Evolutionary conservation across 2,888 invertebrate genomes (phyloP), one percentile per base, ranked within the genome.

Genomic region (Agrochola lychnidis): DNA sequence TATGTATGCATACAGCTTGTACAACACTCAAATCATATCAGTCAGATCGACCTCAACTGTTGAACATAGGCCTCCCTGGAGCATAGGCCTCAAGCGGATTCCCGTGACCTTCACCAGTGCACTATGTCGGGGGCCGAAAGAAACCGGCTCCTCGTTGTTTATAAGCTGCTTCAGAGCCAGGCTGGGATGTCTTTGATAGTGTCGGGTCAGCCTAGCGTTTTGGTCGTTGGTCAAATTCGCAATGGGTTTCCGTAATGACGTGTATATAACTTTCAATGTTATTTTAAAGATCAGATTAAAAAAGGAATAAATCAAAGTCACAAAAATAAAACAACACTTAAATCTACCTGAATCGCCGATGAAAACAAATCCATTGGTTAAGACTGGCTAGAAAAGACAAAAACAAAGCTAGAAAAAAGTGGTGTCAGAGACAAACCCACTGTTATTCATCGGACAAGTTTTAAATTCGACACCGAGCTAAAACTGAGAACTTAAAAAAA

Each of bases 381-480:
- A 4, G 19, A n/a, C 6, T 2, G 12, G 5, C 36, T 45, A 19
- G 6, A 57, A 45, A 73, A 4, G 9, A n/a, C 7, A 40, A 57
- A 19, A 25, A n/a, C 1, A 30, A 12, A 16, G 1, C 2, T 12
- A 51, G 12, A 51, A n/a, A 7, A 48, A 36, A 36, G 16, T 36
- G 1, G 6, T n/a, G 4, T 40, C 40, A 2, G 2, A 40, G 16
- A 16, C 10, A 25, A 36, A 36, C n/a, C 5, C 6, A 56, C 5
- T 57, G 19, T 4, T n/a, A 19, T 45, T n/a, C n/a, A 19, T 36
- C 14, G 19, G 9, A 16, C 5, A n/a, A 36, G 19, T 53, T 45
- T 36, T 45, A 56, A 66, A 66, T 25, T 25, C 45, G 12, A 63
- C 10, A 48, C 45, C 30, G n/a, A 76, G 77, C 42, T 36, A 76